These are phyloP conservation scores for Macropodus opercularis DNA, from an alignment of 2,797 vertebrate genomes.

Conservation along the genomic window DNA sequence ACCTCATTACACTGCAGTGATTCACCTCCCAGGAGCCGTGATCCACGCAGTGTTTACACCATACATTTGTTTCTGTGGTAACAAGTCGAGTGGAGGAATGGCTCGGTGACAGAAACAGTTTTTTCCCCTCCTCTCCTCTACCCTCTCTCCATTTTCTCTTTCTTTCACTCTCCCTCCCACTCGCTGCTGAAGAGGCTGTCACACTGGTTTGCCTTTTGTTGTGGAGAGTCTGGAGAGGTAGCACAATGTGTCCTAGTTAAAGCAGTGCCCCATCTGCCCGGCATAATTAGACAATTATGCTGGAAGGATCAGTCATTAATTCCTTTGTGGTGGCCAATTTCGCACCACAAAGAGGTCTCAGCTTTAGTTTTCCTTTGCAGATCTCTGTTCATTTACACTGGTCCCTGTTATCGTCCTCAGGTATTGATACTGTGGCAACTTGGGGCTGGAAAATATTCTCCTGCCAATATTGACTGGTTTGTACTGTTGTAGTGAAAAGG, in stretches of 20 bases:
- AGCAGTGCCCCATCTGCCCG: conserved; percentile 83
- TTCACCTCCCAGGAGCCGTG: conserved; percentile 79
- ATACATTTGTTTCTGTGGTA: conserved; percentile 85
- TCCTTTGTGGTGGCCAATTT: conserved; percentile 83
- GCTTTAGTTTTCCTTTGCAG: conserved; percentile 75
- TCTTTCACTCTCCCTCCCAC: conserved; percentile 79
- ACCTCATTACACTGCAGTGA: conserved; percentile 82
- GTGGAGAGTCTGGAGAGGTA: conserved; percentile 82
- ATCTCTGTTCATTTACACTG: conserved; percentile 69
- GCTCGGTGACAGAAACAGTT: conserved; percentile 74
- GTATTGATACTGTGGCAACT: conserved; percentile 74
- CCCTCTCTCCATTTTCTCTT: conserved; percentile 73
- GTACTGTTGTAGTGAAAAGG: conserved; percentile 70
- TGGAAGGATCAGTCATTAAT: conserved; percentile 82
- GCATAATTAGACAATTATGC: conserved; percentile 86
- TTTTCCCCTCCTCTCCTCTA: conserved; percentile 30
- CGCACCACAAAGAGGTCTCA: conserved; percentile 75
- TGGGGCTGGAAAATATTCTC: conserved; percentile 69
- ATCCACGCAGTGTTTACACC: conserved; percentile 79
- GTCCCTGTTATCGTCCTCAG: conserved; percentile 63
- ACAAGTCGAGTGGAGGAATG: conserved; percentile 81
- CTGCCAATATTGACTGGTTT: conserved; percentile 76
- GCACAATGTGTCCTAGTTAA: conserved; percentile 86
- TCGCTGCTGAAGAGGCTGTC: conserved; percentile 81
- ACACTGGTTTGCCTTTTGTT: conserved; percentile 83